Evolutionary conservation across 2,113 vertebrate species (phyloP).

Genomic region (Ciconia maguari): DNA sequence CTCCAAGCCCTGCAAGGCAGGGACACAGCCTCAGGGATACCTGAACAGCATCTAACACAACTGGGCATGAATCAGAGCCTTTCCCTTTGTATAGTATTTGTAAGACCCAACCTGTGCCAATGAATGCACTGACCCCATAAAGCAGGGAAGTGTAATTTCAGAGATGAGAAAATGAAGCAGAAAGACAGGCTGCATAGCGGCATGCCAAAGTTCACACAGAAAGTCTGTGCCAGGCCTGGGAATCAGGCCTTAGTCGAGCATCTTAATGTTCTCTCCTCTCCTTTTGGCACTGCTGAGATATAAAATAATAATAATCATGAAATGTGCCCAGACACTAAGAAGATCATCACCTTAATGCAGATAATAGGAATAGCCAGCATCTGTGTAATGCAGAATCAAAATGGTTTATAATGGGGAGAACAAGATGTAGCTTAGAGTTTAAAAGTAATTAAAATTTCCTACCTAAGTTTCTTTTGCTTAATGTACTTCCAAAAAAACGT

Average conservation of each 20-base stretch:
- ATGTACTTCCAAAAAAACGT: constrained; percentile 11
- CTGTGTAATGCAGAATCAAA: constrained; percentile 31
- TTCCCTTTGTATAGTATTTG: background rate
- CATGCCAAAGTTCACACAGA: constrained; percentile 10
- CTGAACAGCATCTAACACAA: background rate
- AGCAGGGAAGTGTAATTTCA: background rate
- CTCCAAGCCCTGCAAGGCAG: background rate
- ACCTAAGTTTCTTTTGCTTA: constrained; percentile 56
- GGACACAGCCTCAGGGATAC: background rate
- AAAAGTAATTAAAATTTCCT: constrained; percentile 68
- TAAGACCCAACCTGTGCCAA: background rate
- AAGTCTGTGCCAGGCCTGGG: background rate
- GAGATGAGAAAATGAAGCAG: constrained; percentile 30
- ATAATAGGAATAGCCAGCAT: constrained; percentile 32
- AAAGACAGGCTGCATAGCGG: background rate
- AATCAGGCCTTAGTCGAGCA: background rate
- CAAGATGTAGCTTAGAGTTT: constrained; percentile 31
- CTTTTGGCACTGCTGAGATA: constrained; percentile 36
- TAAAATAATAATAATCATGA: constrained; percentile 41
- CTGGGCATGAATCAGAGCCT: background rate
- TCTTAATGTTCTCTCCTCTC: constrained; percentile 28
- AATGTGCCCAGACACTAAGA: constrained; percentile 7
- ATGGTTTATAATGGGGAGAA: constrained; percentile 38
- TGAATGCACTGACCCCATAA: constrained; percentile 12
- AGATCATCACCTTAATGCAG: constrained; percentile 51